phyloP scores from a whole-genome alignment of 2,888 invertebrate species.

The Yponomeuta sedellus region DNA sequence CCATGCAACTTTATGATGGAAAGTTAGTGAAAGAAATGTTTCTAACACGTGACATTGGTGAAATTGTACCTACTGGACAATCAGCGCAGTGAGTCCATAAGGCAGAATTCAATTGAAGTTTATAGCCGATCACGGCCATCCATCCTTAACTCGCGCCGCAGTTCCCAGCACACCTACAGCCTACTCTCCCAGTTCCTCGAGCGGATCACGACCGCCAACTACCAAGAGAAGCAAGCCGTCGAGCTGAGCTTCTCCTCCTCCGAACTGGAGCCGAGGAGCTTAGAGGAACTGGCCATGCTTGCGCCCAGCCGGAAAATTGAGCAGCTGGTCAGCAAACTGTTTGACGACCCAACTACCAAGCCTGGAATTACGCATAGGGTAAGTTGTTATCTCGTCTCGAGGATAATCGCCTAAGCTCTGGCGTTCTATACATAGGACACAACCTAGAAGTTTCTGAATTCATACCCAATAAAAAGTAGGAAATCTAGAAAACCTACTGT shows the following conservation, averaged over 20 bases:
- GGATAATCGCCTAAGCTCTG: too few relatives aligned
- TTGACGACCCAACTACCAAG: conserved; percentile 54
- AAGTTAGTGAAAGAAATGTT: too few relatives aligned
- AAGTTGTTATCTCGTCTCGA: conserved; percentile 16
- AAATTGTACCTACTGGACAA: too few relatives aligned
- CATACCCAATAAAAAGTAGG: too few relatives aligned
- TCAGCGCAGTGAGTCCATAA: too few relatives aligned
- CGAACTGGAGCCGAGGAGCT: conserved; percentile 46
- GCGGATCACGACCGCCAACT: conserved; percentile 76
- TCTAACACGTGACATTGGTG: too few relatives aligned
- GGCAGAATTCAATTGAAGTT: not conserved
- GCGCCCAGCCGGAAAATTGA: conserved; percentile 44
- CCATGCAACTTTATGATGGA: too few relatives aligned
- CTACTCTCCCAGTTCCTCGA: conserved; percentile 86
- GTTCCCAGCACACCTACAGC: conserved; percentile 87
- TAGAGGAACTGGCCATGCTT: conserved; percentile 57
- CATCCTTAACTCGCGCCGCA: conserved; percentile 36
- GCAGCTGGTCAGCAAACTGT: conserved; percentile 50
- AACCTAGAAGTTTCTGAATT: too few relatives aligned
- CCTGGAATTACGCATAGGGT: conserved; percentile 65
- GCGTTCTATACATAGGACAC: too few relatives aligned
- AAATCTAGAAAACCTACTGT: too few relatives aligned
- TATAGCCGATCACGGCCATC: not conserved
- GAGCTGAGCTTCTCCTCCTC: conserved; percentile 36
- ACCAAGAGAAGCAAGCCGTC: conserved; percentile 43